Evolutionary conservation across 2,797 vertebrate species (phyloP).

Genomic region (Gallinago nigripennis): DNA sequence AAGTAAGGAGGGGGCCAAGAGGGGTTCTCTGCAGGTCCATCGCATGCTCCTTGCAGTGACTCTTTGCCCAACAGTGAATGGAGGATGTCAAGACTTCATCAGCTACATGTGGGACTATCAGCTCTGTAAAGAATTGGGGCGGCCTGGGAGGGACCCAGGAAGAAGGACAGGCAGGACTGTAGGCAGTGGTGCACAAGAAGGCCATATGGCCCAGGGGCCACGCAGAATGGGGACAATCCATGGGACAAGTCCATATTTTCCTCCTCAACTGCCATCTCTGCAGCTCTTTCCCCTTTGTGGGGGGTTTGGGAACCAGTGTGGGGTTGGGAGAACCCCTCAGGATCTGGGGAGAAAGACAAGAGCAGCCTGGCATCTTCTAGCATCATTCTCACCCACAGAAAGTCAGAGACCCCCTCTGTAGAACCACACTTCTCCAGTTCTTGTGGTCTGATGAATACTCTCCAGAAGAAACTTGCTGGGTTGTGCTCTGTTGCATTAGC

Average conservation of each 20-base stretch:
- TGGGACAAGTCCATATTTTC: not conserved
- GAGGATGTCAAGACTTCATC: not conserved
- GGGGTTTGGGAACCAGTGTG: not conserved
- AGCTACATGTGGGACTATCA: not conserved
- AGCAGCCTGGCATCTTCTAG: not conserved
- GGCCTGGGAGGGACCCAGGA: not conserved
- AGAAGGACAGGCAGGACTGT: not conserved
- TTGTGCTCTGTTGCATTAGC: not conserved
- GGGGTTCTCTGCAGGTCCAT: not conserved
- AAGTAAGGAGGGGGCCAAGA: conserved; percentile 74
- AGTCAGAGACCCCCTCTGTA: not conserved
- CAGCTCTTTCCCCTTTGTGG: not conserved
- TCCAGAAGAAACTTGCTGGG: not conserved
- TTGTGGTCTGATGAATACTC: not conserved
- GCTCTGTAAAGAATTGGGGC: not conserved
- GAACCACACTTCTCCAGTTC: not conserved
- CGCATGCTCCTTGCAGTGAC: not conserved
- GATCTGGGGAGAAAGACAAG: not conserved
- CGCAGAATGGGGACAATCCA: not conserved
- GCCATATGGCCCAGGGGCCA: not conserved
- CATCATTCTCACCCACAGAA: not conserved
- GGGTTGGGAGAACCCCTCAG: not conserved
- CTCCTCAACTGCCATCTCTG: not conserved
- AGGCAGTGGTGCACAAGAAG: not conserved
- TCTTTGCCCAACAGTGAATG: not conserved